Percentiles rank a stretch among this genome's conserved stretches.
These are phyloP conservation scores for Porites evermanni DNA, from an alignment of 92 coral and sea anemone genomes.

Conservation along the genomic window DNA sequence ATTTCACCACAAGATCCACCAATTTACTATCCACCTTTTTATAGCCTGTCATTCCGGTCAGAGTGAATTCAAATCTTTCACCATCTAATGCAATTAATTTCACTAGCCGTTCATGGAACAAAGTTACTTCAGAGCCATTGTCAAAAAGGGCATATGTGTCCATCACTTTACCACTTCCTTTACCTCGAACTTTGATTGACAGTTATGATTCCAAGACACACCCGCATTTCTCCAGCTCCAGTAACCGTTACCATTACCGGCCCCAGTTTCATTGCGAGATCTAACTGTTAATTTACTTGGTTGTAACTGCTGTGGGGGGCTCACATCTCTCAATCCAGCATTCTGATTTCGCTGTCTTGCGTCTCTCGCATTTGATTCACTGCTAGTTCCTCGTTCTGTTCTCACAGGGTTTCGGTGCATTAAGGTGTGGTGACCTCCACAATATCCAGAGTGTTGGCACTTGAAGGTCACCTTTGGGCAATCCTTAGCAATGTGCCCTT, in stretches of 20 bases:
- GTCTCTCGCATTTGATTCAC: no score
- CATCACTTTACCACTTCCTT: no score
- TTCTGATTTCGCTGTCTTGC: no score
- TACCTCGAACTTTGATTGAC: no score
- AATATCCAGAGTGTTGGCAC: slow-evolving; percentile 57
- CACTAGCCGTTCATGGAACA: slow-evolving; percentile 62
- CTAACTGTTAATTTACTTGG: not conserved
- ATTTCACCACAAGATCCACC: slow-evolving; percentile 61
- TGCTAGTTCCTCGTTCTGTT: no score
- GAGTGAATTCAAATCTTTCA: slow-evolving; percentile 51
- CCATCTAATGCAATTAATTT: slow-evolving; percentile 49
- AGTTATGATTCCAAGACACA: no score
- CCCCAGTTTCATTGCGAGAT: not conserved
- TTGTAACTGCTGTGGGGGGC: not conserved
- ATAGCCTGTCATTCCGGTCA: slow-evolving; percentile 47
- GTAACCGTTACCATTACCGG: not conserved
- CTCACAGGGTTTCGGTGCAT: no score
- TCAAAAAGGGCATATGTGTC: no score
- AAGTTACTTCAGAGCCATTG: no score
- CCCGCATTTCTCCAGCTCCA: no score
- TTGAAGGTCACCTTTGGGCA: slow-evolving; percentile 31
- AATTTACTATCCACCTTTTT: slow-evolving; percentile 33
- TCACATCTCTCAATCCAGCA: no score
- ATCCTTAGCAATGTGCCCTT: slow-evolving; percentile 18
- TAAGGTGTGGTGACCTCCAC: no score